Base-by-base conservation (phyloP, 2,888 invertebrate species). In the Chrysopilus asiliformis region DNA sequence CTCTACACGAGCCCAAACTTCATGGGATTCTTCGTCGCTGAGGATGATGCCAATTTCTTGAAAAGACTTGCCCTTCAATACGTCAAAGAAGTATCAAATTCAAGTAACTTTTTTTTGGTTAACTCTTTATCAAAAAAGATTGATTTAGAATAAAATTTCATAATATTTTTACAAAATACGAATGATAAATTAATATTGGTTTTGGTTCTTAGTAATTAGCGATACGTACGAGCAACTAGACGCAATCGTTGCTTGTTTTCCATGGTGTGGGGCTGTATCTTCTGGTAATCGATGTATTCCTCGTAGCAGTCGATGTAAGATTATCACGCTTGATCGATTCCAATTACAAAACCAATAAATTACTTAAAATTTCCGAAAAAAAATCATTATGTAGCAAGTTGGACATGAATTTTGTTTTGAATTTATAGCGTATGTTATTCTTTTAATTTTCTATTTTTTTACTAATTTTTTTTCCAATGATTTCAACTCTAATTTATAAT, bases 11-110 rank as follows among this genome's bases (percentile, higher is more conserved):
- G 87, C 18, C 79, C 78, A 13, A 89, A 87, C 60, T 91, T 89
- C 57, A 86, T 91, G 79, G 91, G 90, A 0, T 72, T 89, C 32
- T 90, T 90, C 64, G 77, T 90, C 3, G 78, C 79, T 10, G 83
- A 87, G 47, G 73, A 79, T 44, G 80, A 83, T 64, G 83, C 84
- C 0, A 79, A 81, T 46, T 79, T 82, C 57, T 66, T 90, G 38
- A 82, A 81, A 56, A 71, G 77, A 46, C 69, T 89, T 46, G 81
- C 86, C 3, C 68, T 79, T 48, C 77, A 81, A 53, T 86, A 82
- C 67, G 80, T 82, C 19, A 80, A 80, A 60, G 81, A 83, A 65
- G 76, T 84, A 12, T 74, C 79, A 33, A 74, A 76, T 52, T 70
- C 78, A 53, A 76, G 80, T 80, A 68, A 37, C 29, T n/a, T n/a